Conservation (phyloP, 1,140 invertebrate species). For the Eriocheir sinensis region DNA sequence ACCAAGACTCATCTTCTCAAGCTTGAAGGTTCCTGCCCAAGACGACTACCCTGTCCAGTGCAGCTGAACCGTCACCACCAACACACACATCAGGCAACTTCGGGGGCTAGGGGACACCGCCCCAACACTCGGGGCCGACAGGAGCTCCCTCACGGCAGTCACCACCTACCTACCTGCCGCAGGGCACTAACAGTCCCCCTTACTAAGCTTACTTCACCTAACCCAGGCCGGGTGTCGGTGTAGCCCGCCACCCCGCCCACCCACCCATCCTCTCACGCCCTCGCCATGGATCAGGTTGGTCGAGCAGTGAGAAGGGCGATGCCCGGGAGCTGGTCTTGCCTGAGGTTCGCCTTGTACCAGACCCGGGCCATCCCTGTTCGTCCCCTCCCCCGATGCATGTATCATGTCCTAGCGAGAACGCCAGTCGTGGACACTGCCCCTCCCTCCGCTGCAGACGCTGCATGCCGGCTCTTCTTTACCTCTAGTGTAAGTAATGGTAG, state of each 20-base stretch:
- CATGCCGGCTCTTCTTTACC: slow-evolving; percentile 33
- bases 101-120: neutral
- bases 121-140: neutral
- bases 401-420: neutral
- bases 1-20: neutral
- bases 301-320: slow-evolving; percentile 34
- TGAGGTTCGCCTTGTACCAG: slow-evolving; percentile 16
- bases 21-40: no score
- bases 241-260: neutral
- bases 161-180: neutral
- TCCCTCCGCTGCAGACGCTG: neutral
- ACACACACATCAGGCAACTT: neutral
- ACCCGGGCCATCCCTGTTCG: neutral
- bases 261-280: neutral
- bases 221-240: neutral
- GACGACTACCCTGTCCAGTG: neutral
- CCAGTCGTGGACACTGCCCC: neutral
- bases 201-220: no score
- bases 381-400: slow-evolving; percentile 36
- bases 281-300: slow-evolving; percentile 60
- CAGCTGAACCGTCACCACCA: neutral
- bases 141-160: neutral
- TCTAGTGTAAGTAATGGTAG: slow-evolving; percentile 53
- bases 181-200: slow-evolving; percentile 29
- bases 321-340: slow-evolving; percentile 43